Conservation (phyloP, 1,140 invertebrate genomes). For the Drosophila chauvacae region DNA sequence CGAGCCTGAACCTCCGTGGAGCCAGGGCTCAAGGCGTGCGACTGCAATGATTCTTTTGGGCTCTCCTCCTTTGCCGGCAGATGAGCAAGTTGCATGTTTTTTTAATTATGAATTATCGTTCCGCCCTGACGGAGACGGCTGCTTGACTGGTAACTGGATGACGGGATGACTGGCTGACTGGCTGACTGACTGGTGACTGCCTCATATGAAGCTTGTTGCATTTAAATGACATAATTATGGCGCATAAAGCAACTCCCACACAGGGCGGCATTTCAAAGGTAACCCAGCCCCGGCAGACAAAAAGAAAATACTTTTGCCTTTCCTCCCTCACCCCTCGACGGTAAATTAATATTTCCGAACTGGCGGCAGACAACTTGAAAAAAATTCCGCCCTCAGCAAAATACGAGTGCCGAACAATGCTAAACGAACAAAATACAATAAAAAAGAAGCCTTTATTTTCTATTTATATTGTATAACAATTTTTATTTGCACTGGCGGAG, state of each 20-base stretch:
- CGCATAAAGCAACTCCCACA: constrained; percentile 78
- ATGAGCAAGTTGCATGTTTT: constrained; percentile 76
- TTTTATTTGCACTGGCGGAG: constrained; percentile 67
- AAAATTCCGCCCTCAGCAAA: constrained; percentile 49
- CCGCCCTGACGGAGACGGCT: constrained; percentile 31
- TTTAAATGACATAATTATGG: constrained; percentile 83
- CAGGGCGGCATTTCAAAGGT: constrained; percentile 63
- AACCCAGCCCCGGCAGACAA: constrained; percentile 25
- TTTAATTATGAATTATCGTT: constrained; percentile 82
- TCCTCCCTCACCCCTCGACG: background rate
- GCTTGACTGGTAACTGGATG: constrained; percentile 36
- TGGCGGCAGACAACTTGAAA: constrained; percentile 71
- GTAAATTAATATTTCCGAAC: constrained; percentile 67
- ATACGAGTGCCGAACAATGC: constrained; percentile 44
- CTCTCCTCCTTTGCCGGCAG: constrained; percentile 36
- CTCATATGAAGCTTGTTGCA: constrained; percentile 70
- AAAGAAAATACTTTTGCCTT: constrained; percentile 16
- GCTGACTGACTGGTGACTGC: constrained; percentile 29
- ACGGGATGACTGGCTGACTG: constrained; percentile 45
- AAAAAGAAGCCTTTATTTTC: constrained; percentile 59
- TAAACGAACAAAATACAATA: constrained; percentile 21
- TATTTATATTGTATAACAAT: constrained; percentile 81
- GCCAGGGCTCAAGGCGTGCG: constrained; percentile 55
- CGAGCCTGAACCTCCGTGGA: constrained; percentile 27
- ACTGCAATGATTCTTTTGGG: constrained; percentile 54